These are phyloP conservation scores for Gymnothorax javanicus DNA, from an alignment of 2,797 vertebrate genomes.

Conservation along the genomic window DNA sequence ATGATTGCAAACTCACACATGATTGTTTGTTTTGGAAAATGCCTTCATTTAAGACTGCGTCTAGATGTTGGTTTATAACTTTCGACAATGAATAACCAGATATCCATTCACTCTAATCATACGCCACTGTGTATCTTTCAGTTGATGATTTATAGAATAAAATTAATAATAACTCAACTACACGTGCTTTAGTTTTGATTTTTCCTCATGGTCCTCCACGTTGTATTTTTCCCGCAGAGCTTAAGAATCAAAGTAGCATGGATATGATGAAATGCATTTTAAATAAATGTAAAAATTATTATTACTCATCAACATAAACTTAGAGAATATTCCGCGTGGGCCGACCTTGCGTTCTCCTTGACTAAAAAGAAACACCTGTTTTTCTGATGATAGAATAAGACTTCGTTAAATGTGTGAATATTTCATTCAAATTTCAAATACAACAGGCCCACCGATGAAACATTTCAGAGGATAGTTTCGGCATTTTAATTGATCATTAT, in stretches of 20 bases:
- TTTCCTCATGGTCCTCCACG: conserved; percentile 47
- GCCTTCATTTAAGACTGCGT: conserved; percentile 27
- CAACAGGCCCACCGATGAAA: no score
- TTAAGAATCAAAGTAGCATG: background rate
- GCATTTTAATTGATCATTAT: background rate
- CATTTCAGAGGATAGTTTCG: background rate
- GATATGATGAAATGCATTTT: background rate
- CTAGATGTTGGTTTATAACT: conserved; percentile 83
- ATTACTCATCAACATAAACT: no score
- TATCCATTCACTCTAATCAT: conserved; percentile 88
- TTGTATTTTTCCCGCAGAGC: conserved; percentile 27
- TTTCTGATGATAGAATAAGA: background rate
- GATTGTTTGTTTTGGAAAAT: conserved; percentile 72
- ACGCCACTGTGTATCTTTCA: conserved; percentile 92
- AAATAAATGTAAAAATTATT: background rate
- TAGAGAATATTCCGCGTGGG: no score
- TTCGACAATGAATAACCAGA: conserved; percentile 93
- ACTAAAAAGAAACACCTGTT: background rate
- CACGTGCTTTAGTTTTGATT: conserved; percentile 87
- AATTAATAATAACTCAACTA: conserved; percentile 92
- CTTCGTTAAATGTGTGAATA: background rate
- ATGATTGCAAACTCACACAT: conserved; percentile 65
- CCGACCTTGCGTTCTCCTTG: background rate
- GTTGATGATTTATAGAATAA: conserved; percentile 99
- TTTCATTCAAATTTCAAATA: background rate